Evolutionary conservation across 2,113 vertebrate species (phyloP).

Genomic region (Orycteropus afer): DNA sequence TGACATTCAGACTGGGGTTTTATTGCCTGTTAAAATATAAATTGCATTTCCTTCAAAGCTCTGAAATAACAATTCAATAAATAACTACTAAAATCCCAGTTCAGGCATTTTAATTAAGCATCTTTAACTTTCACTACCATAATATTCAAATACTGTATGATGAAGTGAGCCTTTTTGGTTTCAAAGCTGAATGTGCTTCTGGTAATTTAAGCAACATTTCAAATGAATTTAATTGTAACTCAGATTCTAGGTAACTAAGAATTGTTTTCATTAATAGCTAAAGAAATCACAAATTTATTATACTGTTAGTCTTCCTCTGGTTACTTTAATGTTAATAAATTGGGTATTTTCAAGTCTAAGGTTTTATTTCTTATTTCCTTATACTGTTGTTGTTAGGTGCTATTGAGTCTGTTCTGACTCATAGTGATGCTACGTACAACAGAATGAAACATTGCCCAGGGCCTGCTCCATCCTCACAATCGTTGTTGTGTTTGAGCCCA

Average conservation of each 20-base stretch:
- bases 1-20: conserved; percentile 29
- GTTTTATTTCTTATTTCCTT: conserved; percentile 41
- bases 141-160: conserved; percentile 5
- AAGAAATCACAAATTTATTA: conserved; percentile 50
- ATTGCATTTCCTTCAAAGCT: conserved; percentile 46
- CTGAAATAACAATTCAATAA: conserved; percentile 57
- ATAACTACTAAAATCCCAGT: conserved; percentile 44
- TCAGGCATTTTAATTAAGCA: conserved; percentile 62
- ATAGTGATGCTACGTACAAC: background rate
- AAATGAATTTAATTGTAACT: conserved; percentile 50
- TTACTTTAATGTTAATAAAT: conserved; percentile 40
- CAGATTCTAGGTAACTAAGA: conserved; percentile 29
- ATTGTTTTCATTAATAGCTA: conserved; percentile 52
- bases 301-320: conserved; percentile 4
- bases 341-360: background rate
- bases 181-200: conserved; percentile 15
- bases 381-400: no score
- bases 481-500: background rate
- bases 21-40: conserved; percentile 47
- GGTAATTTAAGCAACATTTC: conserved; percentile 33
- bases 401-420: no score
- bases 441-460: background rate
- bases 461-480: background rate
- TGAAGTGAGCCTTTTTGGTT: background rate
- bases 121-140: conserved; percentile 44